Base-by-base conservation (phyloP, 2,797 vertebrate species). In the Glyptemys insculpta region DNA sequence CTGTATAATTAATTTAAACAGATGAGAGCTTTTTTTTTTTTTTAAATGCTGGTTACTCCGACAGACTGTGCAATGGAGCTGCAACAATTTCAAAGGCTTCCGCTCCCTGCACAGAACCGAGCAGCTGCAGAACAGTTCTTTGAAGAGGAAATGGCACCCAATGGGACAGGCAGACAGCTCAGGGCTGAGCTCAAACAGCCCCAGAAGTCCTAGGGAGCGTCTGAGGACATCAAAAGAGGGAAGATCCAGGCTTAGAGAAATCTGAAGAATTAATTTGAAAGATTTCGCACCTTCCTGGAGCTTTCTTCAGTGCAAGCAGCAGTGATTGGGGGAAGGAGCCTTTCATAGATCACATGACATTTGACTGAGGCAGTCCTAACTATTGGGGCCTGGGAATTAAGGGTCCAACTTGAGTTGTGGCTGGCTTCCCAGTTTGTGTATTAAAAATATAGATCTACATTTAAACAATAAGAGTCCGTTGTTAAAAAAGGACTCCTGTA, bases 101-200 rank as follows among this genome's bases (percentile, higher is more conserved):
- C 94, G 88, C 93, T 97, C 96, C 85, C 88, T 54, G 83, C 2
- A 34, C 47, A 93, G 97, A 96, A 97, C 94, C 90, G 68, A 97
- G 93, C 94, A 96, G 95, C 95, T 88, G 97, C 97, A 97, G 76
- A 97, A 92, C 81, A 94, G 93, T 92, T 90, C 97, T 98, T 98
- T 98, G 98, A 98, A 98, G 96, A 97, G 92, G 94, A 97, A 96
- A 95, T 95, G 95, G 95, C 92, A 95, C 94, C 96, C 97, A 97
- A 95, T 92, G 95, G 96, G 96, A 96, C 95, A 96, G 94, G 92
- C 96, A 96, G 92, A 92, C 83, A 0, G 95, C 89, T 96, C 88
- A 0, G 0, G 94, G 94, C 90, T 89, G 90, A 95, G 90, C 91
- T 94, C 94, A 94, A 94, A 96, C 90, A 97, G 82, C 85, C 89